These are phyloP conservation scores for Mustela nigripes DNA, from an alignment of 2,113 vertebrate genomes.

Conservation along the genomic window DNA sequence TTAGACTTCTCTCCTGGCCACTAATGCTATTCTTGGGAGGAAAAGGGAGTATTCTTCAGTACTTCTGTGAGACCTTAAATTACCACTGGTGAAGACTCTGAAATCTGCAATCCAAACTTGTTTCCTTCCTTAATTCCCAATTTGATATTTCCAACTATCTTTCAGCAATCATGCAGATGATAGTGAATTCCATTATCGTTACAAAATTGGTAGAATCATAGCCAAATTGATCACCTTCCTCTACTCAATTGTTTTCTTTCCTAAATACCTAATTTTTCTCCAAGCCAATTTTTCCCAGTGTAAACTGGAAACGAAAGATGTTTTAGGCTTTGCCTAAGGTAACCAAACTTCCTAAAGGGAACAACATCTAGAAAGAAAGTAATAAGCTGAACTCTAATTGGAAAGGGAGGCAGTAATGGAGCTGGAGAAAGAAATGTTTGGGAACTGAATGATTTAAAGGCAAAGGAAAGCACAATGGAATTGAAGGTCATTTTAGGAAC, in stretches of 20 bases:
- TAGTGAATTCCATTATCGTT: background rate
- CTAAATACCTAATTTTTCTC: constrained; percentile 14
- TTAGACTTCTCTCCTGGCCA: background rate
- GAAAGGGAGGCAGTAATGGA: background rate
- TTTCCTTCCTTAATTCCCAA: constrained; percentile 30
- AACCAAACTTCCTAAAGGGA: background rate
- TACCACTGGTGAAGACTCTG: background rate
- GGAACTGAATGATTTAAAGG: background rate
- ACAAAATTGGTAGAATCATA: background rate
- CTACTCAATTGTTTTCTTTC: background rate
- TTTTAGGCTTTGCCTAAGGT: background rate
- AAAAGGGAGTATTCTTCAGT: background rate
- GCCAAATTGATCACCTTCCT: background rate
- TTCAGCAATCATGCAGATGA: background rate
- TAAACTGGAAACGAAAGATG: background rate
- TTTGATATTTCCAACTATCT: constrained; percentile 44
- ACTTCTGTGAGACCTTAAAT: background rate
- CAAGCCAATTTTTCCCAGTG: background rate
- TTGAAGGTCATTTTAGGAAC: background rate
- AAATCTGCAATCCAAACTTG: constrained; percentile 26
- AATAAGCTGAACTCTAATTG: background rate
- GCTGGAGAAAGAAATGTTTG: background rate
- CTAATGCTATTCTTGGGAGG: background rate
- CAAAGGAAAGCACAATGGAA: background rate
- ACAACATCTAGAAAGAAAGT: background rate